These are phyloP conservation scores for Onychomys leucogaster DNA, from an alignment of 2,797 vertebrate species.

Conservation along the genomic window DNA sequence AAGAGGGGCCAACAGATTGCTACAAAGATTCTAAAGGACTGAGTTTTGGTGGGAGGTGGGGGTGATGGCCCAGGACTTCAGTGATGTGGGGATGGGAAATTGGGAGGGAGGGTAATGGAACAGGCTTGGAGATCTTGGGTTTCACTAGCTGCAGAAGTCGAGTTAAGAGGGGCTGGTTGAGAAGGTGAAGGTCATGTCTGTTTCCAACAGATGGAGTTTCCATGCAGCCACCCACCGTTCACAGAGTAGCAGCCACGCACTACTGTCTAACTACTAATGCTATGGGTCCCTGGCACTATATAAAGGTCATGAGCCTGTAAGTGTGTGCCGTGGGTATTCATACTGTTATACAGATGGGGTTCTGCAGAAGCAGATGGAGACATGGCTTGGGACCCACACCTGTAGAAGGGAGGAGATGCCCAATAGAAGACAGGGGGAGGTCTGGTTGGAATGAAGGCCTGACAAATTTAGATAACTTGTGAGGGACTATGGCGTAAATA, in stretches of 20 bases:
- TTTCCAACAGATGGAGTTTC: background rate
- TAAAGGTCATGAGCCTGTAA: background rate
- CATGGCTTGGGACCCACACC: background rate
- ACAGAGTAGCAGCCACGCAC: background rate
- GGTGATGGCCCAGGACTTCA: background rate
- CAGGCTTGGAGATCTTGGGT: background rate
- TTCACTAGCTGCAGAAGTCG: background rate
- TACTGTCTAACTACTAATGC: fast-evolving
- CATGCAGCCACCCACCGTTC: fast-evolving
- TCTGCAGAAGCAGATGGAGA: background rate
- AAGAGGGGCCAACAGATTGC: background rate
- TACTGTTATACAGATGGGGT: background rate
- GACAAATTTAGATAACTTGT: background rate
- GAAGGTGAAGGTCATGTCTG: background rate
- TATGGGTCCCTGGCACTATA: background rate
- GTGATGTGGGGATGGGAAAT: background rate
- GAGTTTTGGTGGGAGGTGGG: background rate
- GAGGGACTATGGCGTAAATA: background rate
- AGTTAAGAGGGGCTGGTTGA: background rate
- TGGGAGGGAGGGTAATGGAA: background rate
- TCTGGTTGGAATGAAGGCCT: background rate
- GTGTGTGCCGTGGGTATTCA: background rate
- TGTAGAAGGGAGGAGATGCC: background rate
- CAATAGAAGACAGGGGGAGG: background rate
- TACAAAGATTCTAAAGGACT: background rate